Evolutionary conservation across 2,797 vertebrate species (phyloP).

Genomic region (Gymnoscopelus braueri): DNA sequence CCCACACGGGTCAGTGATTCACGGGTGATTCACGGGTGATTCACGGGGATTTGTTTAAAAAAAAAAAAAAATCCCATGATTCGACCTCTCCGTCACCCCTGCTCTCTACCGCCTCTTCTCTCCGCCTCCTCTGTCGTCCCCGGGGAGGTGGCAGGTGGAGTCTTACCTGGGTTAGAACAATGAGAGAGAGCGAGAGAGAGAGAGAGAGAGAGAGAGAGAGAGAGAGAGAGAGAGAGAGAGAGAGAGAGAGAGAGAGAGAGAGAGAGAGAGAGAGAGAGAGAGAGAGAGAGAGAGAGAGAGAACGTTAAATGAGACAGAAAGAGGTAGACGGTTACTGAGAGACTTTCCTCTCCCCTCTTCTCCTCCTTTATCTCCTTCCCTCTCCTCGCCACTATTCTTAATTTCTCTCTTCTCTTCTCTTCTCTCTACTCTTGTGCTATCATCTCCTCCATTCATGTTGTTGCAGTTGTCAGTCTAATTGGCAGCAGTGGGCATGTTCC

Average conservation of each 20-base stretch:
- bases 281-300: background rate
- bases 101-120: background rate
- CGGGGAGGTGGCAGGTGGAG: background rate
- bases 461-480: no score
- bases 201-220: constrained; percentile 2
- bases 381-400: no score
- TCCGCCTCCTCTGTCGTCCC: background rate
- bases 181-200: background rate
- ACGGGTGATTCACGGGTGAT: no score
- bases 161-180: background rate
- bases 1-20: no score
- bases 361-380: no score
- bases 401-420: no score
- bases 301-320: background rate
- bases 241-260: constrained; percentile 2
- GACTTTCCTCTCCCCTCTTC: background rate
- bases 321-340: background rate
- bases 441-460: no score
- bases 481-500: no score
- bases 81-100: background rate
- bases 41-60: no score
- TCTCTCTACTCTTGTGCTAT: no score
- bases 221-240: constrained; percentile 2
- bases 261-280: constrained; percentile 1
- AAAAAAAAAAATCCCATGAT: no score